phyloP scores from a whole-genome alignment of 2,113 vertebrate genomes.

The Nettapus auritus region DNA sequence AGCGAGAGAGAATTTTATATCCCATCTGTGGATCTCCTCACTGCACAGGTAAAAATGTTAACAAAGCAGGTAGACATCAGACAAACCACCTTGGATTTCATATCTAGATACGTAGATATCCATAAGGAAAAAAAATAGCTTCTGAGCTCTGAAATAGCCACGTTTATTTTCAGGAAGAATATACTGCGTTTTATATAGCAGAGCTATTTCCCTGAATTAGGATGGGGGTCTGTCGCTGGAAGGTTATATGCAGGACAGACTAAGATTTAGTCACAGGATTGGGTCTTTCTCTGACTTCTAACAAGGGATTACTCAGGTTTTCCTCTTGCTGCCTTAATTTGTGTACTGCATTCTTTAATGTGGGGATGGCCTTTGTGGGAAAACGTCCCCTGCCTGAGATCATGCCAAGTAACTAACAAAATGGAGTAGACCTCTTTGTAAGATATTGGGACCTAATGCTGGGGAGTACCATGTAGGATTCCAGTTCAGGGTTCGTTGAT shows the following conservation, averaged over 20 bases:
- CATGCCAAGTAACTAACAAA: background rate
- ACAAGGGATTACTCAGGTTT: background rate
- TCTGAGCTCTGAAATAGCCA: background rate
- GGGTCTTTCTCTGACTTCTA: background rate
- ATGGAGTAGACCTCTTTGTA: background rate
- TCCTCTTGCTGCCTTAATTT: background rate
- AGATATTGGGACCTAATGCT: background rate
- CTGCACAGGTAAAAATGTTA: slow-evolving; percentile 86
- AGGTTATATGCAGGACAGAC: background rate
- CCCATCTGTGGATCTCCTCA: slow-evolving; percentile 94
- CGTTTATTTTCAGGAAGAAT: background rate
- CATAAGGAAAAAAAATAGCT: background rate
- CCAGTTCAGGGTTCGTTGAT: background rate
- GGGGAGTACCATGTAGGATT: background rate
- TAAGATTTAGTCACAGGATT: background rate
- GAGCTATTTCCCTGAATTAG: background rate
- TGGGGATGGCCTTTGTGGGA: background rate
- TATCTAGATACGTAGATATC: background rate
- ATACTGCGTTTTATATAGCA: background rate
- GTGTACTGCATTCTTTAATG: background rate
- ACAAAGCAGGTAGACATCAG: background rate
- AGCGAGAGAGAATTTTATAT: slow-evolving; percentile 88
- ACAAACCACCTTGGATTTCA: background rate
- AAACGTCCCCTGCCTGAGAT: background rate
- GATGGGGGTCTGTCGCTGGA: background rate